Percentiles rank a stretch among this genome's conserved stretches.
Evolutionary conservation across 2,888 invertebrate species (phyloP).

Genomic region (Protophormia terraenovae): DNA sequence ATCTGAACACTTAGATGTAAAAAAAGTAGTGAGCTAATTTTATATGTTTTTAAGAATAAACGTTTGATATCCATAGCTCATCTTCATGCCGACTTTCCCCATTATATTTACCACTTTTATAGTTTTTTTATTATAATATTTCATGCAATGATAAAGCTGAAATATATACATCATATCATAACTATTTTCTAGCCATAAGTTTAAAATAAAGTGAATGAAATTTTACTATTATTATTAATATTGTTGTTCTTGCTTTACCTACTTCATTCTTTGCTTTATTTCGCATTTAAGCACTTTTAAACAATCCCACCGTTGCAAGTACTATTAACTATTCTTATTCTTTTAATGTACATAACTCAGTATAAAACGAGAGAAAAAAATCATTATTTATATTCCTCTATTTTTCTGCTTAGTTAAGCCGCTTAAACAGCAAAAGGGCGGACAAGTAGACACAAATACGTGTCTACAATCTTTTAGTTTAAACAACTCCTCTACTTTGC

Average conservation of each 20-base stretch:
- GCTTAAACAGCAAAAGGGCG: constrained; percentile 55
- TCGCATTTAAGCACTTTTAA: background rate
- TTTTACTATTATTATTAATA: background rate
- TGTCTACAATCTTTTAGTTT: constrained; percentile 26
- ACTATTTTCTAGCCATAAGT: background rate
- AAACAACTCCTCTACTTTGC: background rate
- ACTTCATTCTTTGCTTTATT: background rate
- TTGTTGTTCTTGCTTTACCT: background rate
- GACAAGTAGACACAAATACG: constrained; percentile 40
- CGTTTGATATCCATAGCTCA: background rate
- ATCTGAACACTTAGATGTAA: too few species aligned
- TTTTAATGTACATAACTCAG: background rate
- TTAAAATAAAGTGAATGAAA: constrained; percentile 27
- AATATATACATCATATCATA: background rate
- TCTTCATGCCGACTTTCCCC: background rate
- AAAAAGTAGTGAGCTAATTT: too few species aligned
- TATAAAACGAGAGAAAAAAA: background rate
- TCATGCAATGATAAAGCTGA: background rate
- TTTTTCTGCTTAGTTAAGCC: constrained; percentile 56
- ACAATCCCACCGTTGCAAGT: background rate
- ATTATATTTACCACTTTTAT: background rate
- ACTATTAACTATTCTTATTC: background rate
- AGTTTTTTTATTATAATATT: background rate
- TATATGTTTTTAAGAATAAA: background rate
- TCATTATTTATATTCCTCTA: background rate